Base-by-base conservation (phyloP, 2,113 vertebrate genomes). In the Hypomesus transpacificus region DNA sequence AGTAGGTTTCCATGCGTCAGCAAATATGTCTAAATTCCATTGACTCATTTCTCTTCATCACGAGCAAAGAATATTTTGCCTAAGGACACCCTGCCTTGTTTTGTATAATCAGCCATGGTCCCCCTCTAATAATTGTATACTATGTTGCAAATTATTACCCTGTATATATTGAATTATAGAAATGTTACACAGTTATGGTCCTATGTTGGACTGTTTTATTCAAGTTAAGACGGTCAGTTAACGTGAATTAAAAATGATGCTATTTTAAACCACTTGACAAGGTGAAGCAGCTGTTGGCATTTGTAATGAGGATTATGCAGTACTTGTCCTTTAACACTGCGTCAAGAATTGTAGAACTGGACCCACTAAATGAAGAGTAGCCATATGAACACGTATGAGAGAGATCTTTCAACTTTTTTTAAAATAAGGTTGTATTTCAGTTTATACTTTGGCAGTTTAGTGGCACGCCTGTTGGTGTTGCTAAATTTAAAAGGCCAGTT, bases 181-280 rank as follows among this genome's bases (percentile, higher is more conserved):
- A 51, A 28, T 14, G 24, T 61, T 34, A 75, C 71, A 80, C 80
- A 81, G 70, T 78, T 46, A 69, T 73, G 71, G 77, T 21, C 77
- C 34, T 79, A 74, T 89, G 24, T 26, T 26, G 7, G 39, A 46
- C 87, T 71, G 53, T 82, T 89, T 88, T 85, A 86, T 60, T 75
- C 78, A 79, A 78, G 84, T 75, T 79, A 75, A 28, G 53, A 74
- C 69, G 59, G 57, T 65, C 70, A 64, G 31, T 21, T 80, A 71
- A 77, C 79, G 77, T 68, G 81, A 78, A 65, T 71, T 80, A 13
- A 9, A 79, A 81, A 84, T 67, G 66, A 62, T 79, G 75, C 86
- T 86, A 85, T 90, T 89, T 89, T 77, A 70, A 82, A 80, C 82
- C 70, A 39, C 52, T 72, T 54, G 69, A 67, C 26, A 57, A 78